Percentiles rank a stretch among this genome's conserved stretches.
Evolutionary conservation across 2,113 vertebrate genomes (phyloP).

Genomic region (Chloroceryle aenea): DNA sequence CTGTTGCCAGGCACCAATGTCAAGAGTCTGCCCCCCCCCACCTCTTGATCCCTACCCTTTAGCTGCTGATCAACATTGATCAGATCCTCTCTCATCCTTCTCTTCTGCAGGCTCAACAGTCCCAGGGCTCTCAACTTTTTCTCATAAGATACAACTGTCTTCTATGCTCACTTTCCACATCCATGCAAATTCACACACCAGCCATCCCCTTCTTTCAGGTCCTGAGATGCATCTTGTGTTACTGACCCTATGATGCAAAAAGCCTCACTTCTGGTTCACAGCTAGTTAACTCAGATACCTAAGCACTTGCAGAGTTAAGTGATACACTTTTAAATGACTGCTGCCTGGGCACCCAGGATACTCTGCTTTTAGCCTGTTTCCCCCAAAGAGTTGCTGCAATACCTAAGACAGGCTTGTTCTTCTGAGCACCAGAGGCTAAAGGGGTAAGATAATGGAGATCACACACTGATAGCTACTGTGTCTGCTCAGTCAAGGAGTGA

Average conservation of each 20-base stretch:
- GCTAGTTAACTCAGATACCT: background rate
- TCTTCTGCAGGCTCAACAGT: no score
- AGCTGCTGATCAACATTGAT: no score
- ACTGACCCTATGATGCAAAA: background rate
- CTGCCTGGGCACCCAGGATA: background rate
- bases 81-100: no score
- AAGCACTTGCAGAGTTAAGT: background rate
- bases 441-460: background rate
- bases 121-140: no score
- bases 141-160: background rate
- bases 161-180: background rate
- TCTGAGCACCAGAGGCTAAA: background rate
- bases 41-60: no score
- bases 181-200: background rate
- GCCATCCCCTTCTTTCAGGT: background rate
- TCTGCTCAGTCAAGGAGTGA: rapidly evolving
- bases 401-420: background rate
- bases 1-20: no score
- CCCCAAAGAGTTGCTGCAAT: conserved; percentile 17
- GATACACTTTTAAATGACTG: background rate
- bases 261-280: background rate
- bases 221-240: no score
- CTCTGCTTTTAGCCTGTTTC: background rate
- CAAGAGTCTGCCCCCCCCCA: no score
- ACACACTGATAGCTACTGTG: rapidly evolving